These are phyloP conservation scores for Automeris io DNA, from an alignment of 2,888 invertebrate species.

Conservation along the genomic window DNA sequence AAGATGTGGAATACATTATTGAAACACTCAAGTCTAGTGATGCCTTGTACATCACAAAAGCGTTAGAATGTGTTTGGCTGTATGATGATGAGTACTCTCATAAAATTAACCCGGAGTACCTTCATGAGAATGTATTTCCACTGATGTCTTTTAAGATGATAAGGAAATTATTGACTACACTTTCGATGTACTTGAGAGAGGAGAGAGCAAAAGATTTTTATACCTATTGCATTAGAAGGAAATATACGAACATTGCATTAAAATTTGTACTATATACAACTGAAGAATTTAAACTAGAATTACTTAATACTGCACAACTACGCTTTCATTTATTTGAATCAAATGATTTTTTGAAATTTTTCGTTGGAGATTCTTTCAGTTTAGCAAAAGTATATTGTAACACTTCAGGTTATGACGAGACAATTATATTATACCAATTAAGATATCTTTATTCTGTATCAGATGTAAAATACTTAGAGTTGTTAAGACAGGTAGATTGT, in stretches of 20 bases:
- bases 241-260: constrained; percentile 22
- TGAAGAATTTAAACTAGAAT: background rate
- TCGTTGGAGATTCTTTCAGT: constrained; percentile 31
- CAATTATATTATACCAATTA: constrained; percentile 7
- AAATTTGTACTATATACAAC: constrained; percentile 17
- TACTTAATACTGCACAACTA: background rate
- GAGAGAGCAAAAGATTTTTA: constrained; percentile 36
- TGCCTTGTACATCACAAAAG: constrained; percentile 39
- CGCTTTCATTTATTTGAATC: background rate
- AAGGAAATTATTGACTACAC: constrained; percentile 35
- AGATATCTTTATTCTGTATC: constrained; percentile 22
- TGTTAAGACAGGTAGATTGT: constrained; percentile 27
- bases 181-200: constrained; percentile 31
- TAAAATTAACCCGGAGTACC: constrained; percentile 35
- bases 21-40: constrained; percentile 46
- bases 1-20: constrained; percentile 40
- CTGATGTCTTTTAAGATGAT: constrained; percentile 51
- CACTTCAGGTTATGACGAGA: background rate
- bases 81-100: constrained; percentile 31
- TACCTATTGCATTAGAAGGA: constrained; percentile 32
- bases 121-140: constrained; percentile 43
- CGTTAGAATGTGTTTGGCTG: constrained; percentile 44
- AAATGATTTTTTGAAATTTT: constrained; percentile 9
- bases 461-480: constrained; percentile 32
- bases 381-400: constrained; percentile 14